Evolutionary conservation across 2,113 vertebrate genomes (phyloP).

Genomic region (Blennius ocellaris): DNA sequence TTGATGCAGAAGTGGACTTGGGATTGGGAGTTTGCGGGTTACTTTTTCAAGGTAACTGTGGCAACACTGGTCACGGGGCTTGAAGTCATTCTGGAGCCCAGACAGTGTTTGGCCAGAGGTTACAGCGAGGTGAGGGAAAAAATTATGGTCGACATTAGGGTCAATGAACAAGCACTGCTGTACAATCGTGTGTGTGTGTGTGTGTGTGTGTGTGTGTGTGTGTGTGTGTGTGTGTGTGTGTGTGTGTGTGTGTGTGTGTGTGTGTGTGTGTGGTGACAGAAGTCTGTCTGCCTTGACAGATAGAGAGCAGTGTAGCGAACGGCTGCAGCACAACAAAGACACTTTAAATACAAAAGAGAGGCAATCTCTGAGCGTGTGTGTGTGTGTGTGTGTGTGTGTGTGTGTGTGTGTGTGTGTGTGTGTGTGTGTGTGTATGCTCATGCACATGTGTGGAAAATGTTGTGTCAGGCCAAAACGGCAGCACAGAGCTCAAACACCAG

Average conservation of each 20-base stretch:
- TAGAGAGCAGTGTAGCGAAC: background rate
- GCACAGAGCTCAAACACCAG: slow-evolving; percentile 62
- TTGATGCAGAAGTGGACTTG: too few species aligned
- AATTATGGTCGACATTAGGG: too few species aligned
- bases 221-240: background rate
- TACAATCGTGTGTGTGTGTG: background rate
- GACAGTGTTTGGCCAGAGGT: too few species aligned
- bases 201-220: background rate
- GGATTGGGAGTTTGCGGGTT: too few species aligned
- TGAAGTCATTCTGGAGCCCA: too few species aligned
- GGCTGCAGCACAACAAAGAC: slow-evolving; percentile 15
- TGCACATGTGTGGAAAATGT: slow-evolving; percentile 30
- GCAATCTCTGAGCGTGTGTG: background rate
- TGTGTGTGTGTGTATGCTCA: background rate
- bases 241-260: background rate
- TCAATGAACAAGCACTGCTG: too few species aligned
- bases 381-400: background rate
- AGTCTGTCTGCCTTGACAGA: slow-evolving; percentile 15
- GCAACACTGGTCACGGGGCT: too few species aligned
- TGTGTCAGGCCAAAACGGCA: slow-evolving; percentile 29
- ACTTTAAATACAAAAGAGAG: slow-evolving; percentile 15
- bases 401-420: slow-evolving; percentile 1
- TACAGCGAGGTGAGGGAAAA: too few species aligned
- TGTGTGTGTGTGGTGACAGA: slow-evolving; percentile 8
- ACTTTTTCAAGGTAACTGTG: too few species aligned